Evolutionary conservation across 2,888 invertebrate species (phyloP), one percentile per base, ranked within the genome.

Genomic region (Apamea monoglypha): DNA sequence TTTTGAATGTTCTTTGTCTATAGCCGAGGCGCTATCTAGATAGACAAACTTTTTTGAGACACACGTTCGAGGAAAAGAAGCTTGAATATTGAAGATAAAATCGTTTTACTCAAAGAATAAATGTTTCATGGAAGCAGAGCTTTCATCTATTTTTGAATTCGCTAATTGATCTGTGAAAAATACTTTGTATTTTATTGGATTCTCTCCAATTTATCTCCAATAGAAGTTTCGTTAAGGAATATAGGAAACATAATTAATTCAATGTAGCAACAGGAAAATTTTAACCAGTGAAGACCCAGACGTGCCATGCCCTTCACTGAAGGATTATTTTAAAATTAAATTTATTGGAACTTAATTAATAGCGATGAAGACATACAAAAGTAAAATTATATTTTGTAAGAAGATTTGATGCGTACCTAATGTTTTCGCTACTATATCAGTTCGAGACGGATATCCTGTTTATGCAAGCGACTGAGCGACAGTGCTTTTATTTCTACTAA

Each of bases 101-200:
- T 59, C 53, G 21, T 29, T 25, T 50, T 12, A 25, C 50, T 50
- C 25, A 63, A 29, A 40, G 5, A 10, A 36, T 8, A 40, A 4
- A 0, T 25, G 29, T 12, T 32, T 21, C 21, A 50, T 32, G 29
- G 18, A 36, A 76, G 25, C 18, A 10, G 6, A 32, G 1, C 14
- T 50, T 77, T 25, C 8, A 59, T 69, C 5, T 53, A 2, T 2
- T 21, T 77, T 67, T 59, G 16, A 18, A 50, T 40, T 25, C 16
- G 18, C 36, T 74, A 63, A 74, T 40, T 12, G 1, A 50, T 29
- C 4, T 25, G 21, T 40, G 29, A 40, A 63, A 61, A 29, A 18
- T 10, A n/a, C 14, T 32, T 78, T 32, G 16, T 16, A 63, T 53
- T 78, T 70, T 5, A 40, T 44, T 70, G 21, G 44, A 44, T 78